phyloP scores from a whole-genome alignment of 2,113 vertebrate species.

The Macaca nemestrina region DNA sequence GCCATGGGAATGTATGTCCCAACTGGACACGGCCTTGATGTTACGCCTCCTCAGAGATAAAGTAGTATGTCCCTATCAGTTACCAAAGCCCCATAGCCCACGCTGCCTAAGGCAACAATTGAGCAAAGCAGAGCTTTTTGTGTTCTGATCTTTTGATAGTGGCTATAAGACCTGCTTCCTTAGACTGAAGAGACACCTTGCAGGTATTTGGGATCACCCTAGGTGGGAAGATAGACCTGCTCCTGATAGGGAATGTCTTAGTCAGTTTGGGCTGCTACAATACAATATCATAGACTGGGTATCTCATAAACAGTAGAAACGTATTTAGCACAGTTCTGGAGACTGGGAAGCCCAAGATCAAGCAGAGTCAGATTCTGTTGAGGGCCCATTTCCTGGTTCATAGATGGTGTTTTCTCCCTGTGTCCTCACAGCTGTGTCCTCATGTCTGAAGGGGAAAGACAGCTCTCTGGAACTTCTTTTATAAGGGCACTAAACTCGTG shows the following conservation, averaged over 20 bases:
- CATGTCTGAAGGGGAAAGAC: neutral
- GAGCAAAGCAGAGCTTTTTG: neutral
- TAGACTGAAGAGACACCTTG: neutral
- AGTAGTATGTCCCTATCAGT: no score
- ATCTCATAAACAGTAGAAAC: neutral
- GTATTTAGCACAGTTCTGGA: neutral
- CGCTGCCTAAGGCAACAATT: neutral
- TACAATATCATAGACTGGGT: neutral
- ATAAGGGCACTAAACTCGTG: neutral
- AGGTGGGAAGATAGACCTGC: neutral
- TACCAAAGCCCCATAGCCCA: neutral
- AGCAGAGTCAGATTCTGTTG: neutral
- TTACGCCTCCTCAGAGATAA: neutral
- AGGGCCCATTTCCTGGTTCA: neutral
- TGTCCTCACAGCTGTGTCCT: neutral
- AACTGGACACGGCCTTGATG: neutral
- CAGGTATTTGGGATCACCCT: no score
- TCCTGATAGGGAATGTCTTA: neutral
- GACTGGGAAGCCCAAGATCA: neutral
- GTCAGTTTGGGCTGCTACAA: neutral
- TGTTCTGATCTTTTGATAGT: neutral
- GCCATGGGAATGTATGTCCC: rapidly evolving
- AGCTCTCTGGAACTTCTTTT: neutral
- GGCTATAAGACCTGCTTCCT: neutral
- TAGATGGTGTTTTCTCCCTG: no score